phyloP scores from a whole-genome alignment of 35 echinoderm and acorn worm genomes.

The Nesometra sesokonis region DNA sequence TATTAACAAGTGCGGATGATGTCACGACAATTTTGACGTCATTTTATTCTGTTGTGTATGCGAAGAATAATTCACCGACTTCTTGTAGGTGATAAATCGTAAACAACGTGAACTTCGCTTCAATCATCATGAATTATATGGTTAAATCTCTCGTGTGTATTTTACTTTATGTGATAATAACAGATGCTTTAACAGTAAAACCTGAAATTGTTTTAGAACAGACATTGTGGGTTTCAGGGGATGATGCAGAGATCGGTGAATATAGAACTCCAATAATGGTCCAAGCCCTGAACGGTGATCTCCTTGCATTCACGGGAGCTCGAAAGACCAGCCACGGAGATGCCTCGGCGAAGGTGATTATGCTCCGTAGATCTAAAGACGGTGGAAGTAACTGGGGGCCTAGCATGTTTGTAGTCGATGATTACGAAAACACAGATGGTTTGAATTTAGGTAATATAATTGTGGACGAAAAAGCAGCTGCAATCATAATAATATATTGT shows the following conservation, averaged over 20 bases:
- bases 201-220: neutral
- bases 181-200: too few species aligned
- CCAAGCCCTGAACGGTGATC: neutral
- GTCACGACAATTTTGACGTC: too few species aligned
- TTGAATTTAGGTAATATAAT: slow-evolving; percentile 55
- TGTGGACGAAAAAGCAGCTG: slow-evolving; percentile 34
- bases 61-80: too few species aligned
- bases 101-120: too few species aligned
- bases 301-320: neutral
- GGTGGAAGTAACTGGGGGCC: slow-evolving; percentile 28
- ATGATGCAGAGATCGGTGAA: slow-evolving; percentile 13
- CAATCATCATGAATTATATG: too few species aligned
- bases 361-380: slow-evolving; percentile 10
- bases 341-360: neutral
- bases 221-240: slow-evolving; percentile 2
- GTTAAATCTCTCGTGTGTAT: too few species aligned
- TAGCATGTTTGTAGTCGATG: slow-evolving; percentile 17
- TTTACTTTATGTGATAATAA: too few species aligned
- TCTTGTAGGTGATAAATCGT: too few species aligned
- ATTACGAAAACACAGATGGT: slow-evolving; percentile 46
- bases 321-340: neutral
- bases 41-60: too few species aligned
- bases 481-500: slow-evolving; percentile 40
- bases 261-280: slow-evolving; percentile 11
- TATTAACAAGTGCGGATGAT: too few species aligned